Percentiles rank a stretch among this genome's conserved stretches.
Conservation (phyloP, 2,888 invertebrate species). For the Aporophyla lueneburgensis region DNA sequence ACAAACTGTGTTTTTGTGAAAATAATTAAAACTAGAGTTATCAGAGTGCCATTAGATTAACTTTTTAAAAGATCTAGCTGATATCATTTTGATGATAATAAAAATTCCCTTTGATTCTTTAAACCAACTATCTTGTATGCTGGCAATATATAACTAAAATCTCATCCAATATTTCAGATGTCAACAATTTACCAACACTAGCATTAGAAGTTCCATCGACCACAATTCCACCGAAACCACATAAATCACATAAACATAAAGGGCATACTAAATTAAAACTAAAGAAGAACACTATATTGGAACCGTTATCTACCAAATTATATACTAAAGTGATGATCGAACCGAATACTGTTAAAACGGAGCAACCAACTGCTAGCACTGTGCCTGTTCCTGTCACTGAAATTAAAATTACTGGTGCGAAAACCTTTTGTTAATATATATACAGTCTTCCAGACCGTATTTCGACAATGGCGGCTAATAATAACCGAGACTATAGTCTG, state of each 20-base stretch:
- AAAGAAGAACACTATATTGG: neutral
- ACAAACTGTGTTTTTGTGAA: neutral
- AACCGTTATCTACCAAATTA: neutral
- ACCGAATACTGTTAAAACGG: neutral
- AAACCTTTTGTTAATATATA: too few relatives aligned
- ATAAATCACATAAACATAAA: neutral
- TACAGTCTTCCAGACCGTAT: too few relatives aligned
- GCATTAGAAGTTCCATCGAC: neutral
- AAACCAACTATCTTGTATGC: neutral
- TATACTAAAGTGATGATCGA: neutral
- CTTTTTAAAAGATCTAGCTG: neutral
- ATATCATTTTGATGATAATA: neutral
- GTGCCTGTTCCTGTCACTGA: neutral
- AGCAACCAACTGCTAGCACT: neutral
- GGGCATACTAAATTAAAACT: neutral
- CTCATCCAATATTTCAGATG: conserved; percentile 13
- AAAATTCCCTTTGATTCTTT: neutral
- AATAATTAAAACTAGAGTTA: neutral
- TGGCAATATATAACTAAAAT: neutral
- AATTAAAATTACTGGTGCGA: conserved; percentile 16
- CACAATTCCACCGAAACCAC: neutral
- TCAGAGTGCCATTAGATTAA: neutral
- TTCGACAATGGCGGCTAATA: too few relatives aligned
- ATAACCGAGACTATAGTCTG: too few relatives aligned
- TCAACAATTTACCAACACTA: neutral